phyloP scores from a whole-genome alignment of 1,140 invertebrate species.

The Megalopta genalis region DNA sequence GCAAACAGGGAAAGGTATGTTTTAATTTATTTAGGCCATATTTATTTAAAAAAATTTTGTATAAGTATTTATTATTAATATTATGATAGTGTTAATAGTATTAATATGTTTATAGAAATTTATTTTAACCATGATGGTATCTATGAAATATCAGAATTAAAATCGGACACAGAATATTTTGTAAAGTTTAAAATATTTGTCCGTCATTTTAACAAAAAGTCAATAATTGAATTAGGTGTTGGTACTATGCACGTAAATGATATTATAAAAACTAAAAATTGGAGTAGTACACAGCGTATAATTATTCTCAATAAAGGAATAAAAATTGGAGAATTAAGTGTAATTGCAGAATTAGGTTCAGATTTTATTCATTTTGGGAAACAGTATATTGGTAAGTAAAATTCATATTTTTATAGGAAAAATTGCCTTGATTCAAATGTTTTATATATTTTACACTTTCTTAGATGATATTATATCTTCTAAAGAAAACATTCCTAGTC shows the following conservation, averaged over 20 bases:
- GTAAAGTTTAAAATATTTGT: conserved; percentile 73
- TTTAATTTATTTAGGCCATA: background rate
- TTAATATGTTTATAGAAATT: conserved; percentile 62
- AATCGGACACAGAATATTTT: conserved; percentile 47
- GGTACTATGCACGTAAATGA: conserved; percentile 67
- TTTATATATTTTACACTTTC: conserved; percentile 29
- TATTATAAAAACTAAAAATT: conserved; percentile 54
- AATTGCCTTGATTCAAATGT: conserved; percentile 44
- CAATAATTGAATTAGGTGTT: conserved; percentile 70
- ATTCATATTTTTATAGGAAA: conserved; percentile 42
- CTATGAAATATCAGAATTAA: conserved; percentile 67
- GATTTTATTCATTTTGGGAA: conserved; percentile 79
- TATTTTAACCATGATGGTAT: conserved; percentile 71
- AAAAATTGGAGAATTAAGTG: conserved; percentile 75
- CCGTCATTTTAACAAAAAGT: conserved; percentile 71
- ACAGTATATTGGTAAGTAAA: conserved; percentile 77
- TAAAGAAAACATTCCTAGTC: conserved; percentile 73
- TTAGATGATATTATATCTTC: conserved; percentile 67
- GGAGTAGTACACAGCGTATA: conserved; percentile 67
- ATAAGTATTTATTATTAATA: conserved; percentile 2
- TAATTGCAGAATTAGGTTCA: conserved; percentile 78
- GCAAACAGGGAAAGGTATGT: conserved; percentile 67
- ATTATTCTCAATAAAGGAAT: conserved; percentile 73
- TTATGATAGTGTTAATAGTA: background rate
- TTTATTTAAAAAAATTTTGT: background rate